Evolutionary conservation across 2,888 invertebrate species (phyloP).

Genomic region (Drosophila planitibia): DNA sequence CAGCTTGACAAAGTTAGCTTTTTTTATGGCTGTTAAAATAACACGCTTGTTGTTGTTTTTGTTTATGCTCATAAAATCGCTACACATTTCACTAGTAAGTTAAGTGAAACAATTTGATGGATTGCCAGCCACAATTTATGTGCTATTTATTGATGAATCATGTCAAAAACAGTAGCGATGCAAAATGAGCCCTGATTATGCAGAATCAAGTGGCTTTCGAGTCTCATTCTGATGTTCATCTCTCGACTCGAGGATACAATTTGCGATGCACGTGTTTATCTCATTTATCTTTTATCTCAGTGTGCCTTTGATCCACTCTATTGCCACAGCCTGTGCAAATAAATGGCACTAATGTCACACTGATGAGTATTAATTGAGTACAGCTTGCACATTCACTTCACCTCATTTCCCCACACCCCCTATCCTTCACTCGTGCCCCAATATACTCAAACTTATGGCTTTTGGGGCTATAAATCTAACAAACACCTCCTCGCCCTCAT

Average conservation of each 20-base stretch:
- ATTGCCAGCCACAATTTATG: conserved; percentile 52
- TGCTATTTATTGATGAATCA: conserved; percentile 54
- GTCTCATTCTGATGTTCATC: not conserved
- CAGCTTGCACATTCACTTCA: conserved; percentile 45
- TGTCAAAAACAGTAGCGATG: not conserved
- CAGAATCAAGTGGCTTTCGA: conserved; percentile 39
- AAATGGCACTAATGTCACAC: conserved; percentile 81
- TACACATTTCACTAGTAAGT: not conserved
- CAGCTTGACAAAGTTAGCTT: not conserved
- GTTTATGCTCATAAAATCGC: not conserved
- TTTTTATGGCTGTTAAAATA: not conserved
- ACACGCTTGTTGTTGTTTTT: not conserved
- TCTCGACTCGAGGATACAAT: conserved; percentile 21
- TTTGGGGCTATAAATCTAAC: conserved; percentile 70
- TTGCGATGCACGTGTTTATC: conserved; percentile 69
- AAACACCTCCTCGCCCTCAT: conserved; percentile 43
- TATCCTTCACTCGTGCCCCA: not conserved
- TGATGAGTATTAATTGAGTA: conserved; percentile 82
- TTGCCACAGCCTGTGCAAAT: conserved; percentile 40
- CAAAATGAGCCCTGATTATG: conserved; percentile 60
- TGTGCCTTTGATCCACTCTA: conserved; percentile 36
- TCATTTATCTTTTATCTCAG: conserved; percentile 58
- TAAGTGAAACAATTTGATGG: not conserved
- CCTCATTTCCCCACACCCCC: conserved; percentile 7
- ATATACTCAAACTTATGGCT: conserved; percentile 37